phyloP scores from a whole-genome alignment of 1,140 invertebrate genomes.

The Drosophila watanabei region DNA sequence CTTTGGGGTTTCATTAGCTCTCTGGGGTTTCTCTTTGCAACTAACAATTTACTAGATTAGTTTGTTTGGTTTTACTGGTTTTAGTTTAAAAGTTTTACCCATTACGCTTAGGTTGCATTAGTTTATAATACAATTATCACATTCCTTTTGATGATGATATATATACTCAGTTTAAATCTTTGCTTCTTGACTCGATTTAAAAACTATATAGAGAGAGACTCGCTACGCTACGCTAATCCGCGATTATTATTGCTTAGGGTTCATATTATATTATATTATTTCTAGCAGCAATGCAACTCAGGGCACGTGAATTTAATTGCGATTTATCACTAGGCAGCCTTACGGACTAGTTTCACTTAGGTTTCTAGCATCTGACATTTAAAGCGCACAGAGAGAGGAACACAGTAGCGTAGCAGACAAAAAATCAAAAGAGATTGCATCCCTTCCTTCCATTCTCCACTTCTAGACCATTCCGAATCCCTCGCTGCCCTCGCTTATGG shows the following conservation, averaged over 20 bases:
- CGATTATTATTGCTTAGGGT: constrained; percentile 42
- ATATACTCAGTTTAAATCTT: constrained; percentile 65
- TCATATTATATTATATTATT: constrained; percentile 9
- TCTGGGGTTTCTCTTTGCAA: constrained; percentile 18
- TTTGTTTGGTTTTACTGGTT: constrained; percentile 17
- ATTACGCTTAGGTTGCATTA: constrained; percentile 77
- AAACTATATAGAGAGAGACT: constrained; percentile 38
- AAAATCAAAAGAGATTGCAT: constrained; percentile 44
- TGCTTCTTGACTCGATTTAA: constrained; percentile 56
- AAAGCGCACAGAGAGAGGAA: constrained; percentile 72
- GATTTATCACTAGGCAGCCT: constrained; percentile 53
- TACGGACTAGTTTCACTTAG: constrained; percentile 54
- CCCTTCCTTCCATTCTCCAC: not conserved
- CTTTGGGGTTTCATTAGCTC: constrained; percentile 14
- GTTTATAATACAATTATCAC: constrained; percentile 82
- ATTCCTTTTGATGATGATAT: constrained; percentile 84
- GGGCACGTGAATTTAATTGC: constrained; percentile 28
- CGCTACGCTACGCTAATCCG: constrained; percentile 35
- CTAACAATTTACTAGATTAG: constrained; percentile 34
- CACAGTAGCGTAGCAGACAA: constrained; percentile 68
- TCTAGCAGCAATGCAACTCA: constrained; percentile 42
- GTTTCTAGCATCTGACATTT: constrained; percentile 49
- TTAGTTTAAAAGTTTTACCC: constrained; percentile 57
- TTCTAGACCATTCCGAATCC: constrained; percentile 96
- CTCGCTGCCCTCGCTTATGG: constrained; percentile 97